Evolutionary conservation across 2,888 invertebrate genomes (phyloP), one percentile per base, ranked within the genome.

Genomic region (Lathronympha strigana): DNA sequence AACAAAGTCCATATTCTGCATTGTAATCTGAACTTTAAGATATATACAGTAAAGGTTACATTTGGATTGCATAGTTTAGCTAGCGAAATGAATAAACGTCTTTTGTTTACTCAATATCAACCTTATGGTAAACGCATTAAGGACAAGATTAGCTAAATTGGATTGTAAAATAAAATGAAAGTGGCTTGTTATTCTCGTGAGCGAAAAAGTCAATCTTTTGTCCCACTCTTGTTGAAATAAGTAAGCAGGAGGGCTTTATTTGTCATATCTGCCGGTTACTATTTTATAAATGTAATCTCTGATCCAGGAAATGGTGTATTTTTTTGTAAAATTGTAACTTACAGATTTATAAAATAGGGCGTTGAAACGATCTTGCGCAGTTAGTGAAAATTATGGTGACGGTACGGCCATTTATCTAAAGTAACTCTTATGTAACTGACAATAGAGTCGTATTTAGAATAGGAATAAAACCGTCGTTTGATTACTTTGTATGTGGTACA

Each of bases 91-190:
- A 15, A 15, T 17, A 17, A 19, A 4, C 4, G 5, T 5, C 6
- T n/a, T 25, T 28, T 50, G 31, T n/a, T 31, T 9, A 31, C 50
- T 25, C 28, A 31, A n/a, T 15, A n/a, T 45, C 28, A 45, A 9
- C 45, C 47, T 15, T 36, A 47, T 49, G 23, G 31, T 23, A 9
- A 25, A 36, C 15, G 17, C 4, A 0, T 31, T 6, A 23, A 60
- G 36, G 36, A 49, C 25, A 23, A 49, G 23, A 60, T 25, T 49
- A 23, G 60, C 36, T 38, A 49, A 49, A 25, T 25, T 23, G 36
- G 0, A 13, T 28, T n/a, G 1, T 23, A 45, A 33, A 31, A n/a
- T 31, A 9, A 13, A 28, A 28, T 28, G 11, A 15, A 9, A 15
- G 33, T 38, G 19, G 15, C 33, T 49, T 23, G 11, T 36, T 19